These are phyloP conservation scores for Anaspis maculata DNA, from an alignment of 2,888 invertebrate genomes.

Conservation along the genomic window DNA sequence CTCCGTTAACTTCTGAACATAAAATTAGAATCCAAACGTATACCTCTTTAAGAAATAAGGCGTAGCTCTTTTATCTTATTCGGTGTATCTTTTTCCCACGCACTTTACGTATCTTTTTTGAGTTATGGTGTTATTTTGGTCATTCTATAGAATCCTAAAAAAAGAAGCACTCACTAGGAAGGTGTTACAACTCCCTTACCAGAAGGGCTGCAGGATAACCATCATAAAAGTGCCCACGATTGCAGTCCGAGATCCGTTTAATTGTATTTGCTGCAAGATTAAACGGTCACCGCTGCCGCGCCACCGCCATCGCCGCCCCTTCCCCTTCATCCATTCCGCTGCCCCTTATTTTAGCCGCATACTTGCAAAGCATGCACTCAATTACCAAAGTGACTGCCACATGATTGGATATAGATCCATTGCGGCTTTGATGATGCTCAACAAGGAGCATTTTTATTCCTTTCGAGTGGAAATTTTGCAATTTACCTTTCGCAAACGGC, in stretches of 20 bases:
- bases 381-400: constrained; percentile 36
- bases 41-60: too few species aligned
- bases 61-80: too few species aligned
- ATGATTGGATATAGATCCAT: constrained; percentile 31
- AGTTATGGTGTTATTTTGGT: too few species aligned
- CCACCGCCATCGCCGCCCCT: constrained; percentile 18
- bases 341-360: constrained; percentile 26
- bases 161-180: too few species aligned
- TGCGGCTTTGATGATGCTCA: constrained; percentile 35
- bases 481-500: constrained; percentile 23
- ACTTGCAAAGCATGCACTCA: constrained; percentile 30
- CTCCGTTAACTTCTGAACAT: too few species aligned
- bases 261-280: constrained; percentile 38
- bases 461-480: constrained; percentile 34
- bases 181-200: too few species aligned
- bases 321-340: constrained; percentile 20
- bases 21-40: too few species aligned
- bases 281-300: constrained; percentile 30
- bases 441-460: constrained; percentile 39
- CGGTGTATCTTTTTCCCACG: too few species aligned
- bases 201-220: too few species aligned
- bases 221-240: too few species aligned
- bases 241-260: constrained; percentile 22
- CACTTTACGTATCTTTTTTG: too few species aligned
- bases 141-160: too few species aligned